Percentiles rank a stretch among this genome's conserved stretches.
Evolutionary conservation across 2,797 vertebrate species (phyloP).

Genomic region (Alectoris magna): DNA sequence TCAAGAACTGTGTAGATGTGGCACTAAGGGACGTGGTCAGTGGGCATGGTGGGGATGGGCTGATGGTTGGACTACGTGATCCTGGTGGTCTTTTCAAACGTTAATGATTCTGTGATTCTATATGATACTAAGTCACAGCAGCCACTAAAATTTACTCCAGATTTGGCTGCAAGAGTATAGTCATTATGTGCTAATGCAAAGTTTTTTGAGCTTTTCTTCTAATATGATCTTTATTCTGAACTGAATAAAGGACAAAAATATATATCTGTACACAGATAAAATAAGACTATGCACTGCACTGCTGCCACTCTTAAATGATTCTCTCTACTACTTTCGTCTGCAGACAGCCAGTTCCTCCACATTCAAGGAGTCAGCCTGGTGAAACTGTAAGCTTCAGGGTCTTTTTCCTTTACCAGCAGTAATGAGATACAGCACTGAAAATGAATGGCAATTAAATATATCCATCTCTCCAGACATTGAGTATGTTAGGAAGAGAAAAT

Average conservation of each 20-base stretch:
- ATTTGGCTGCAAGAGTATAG: background rate
- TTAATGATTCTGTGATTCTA: no score
- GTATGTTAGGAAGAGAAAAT: background rate
- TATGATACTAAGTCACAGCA: background rate
- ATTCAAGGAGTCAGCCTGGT: background rate
- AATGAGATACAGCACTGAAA: background rate
- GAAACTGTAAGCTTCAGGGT: background rate
- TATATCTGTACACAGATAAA: background rate
- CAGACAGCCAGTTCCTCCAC: background rate
- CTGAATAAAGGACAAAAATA: background rate
- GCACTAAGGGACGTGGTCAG: no score
- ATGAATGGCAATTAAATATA: background rate
- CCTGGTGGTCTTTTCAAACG: no score
- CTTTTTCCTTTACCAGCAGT: background rate
- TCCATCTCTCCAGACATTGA: background rate
- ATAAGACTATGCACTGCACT: background rate
- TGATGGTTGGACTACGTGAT: no score
- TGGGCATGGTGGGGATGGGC: no score
- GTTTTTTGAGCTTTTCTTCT: background rate
- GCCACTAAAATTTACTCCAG: background rate
- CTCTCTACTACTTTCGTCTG: background rate
- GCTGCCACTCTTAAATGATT: background rate
- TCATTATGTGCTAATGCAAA: background rate
- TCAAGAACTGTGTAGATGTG: no score
- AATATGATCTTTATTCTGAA: constrained; percentile 1